Evolutionary conservation across 53 echinoderm and acorn worm species (phyloP), one percentile per base, ranked within the genome.

Genomic region (Patiria pectinifera): DNA sequence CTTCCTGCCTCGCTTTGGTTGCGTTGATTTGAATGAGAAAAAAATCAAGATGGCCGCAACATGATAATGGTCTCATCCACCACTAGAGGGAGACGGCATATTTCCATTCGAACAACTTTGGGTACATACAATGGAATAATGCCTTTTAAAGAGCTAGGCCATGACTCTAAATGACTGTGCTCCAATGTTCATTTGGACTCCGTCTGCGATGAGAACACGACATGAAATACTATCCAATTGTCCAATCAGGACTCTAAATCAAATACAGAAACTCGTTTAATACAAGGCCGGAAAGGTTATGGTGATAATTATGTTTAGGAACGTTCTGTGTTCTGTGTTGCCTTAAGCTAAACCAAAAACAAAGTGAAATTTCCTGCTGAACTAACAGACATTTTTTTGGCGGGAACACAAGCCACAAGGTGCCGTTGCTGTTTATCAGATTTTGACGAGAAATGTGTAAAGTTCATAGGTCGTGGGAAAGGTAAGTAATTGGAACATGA

Each of bases 401-500:
- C 35, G 4, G 74, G 22, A 23, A 79, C 45, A 46, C 46, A 9
- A 44, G 4, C 80, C 80, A 15, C 22, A 24, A 74, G 66, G 66
- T 16, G 66, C 66, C 24, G 6, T 46, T 79, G 45, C 47, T 79
- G 45, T 79, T 79, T 79, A 79, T 79, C 47, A 45, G 24, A 79
- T 79, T 79, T 45, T 8, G 22, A 46, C 80, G 11, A 46, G 80
- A 79, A 79, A 79, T 79, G 15, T 46, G 13, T 16, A 26, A 16
- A 47, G 80, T 79, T 79, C 48, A 45, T 79, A 45, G 80, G 80
- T 47, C 80, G 80, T 79, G 80, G 80, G 80, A 79, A 79, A 22
- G 80, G 45, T 13, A 2, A 12, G 11, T 16, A 79, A 46, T 46
- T 79, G 80, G 80, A 19, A 79, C 45, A 11, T n/a, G 12, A 46